Conservation (phyloP, 2,797 vertebrate species). For the Fundulus diaphanus region DNA sequence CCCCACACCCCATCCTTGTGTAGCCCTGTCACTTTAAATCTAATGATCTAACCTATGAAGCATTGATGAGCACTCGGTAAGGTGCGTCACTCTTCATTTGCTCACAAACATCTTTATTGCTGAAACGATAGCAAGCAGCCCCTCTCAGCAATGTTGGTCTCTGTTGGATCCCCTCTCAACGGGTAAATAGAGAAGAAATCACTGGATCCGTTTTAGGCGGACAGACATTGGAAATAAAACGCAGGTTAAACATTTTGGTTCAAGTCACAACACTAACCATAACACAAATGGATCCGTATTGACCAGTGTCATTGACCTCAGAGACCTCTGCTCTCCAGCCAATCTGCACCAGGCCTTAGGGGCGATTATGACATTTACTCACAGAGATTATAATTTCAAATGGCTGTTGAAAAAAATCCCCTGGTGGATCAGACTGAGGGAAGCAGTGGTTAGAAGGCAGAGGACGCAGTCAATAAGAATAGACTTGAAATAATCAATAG, state of each 20-base stretch:
- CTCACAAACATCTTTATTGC: slow-evolving; percentile 26
- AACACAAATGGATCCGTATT: slow-evolving; percentile 79
- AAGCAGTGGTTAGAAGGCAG: slow-evolving; percentile 62
- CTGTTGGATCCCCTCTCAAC: slow-evolving; percentile 29
- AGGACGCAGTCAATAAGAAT: slow-evolving; percentile 80
- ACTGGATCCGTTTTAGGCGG: slow-evolving; percentile 1
- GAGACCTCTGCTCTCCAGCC: slow-evolving; percentile 79
- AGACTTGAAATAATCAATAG: slow-evolving; percentile 87
- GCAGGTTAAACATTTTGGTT: slow-evolving; percentile 49
- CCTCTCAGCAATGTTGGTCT: slow-evolving; percentile 41
- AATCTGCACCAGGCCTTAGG: slow-evolving; percentile 79
- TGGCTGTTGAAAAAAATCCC: slow-evolving; percentile 84
- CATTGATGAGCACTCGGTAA: slow-evolving; percentile 77
- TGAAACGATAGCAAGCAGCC: slow-evolving; percentile 56
- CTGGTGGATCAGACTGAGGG: slow-evolving; percentile 67
- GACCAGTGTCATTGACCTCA: slow-evolving; percentile 77
- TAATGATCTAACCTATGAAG: slow-evolving; percentile 83
- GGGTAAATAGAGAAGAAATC: slow-evolving; percentile 22
- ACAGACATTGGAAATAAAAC: slow-evolving; percentile 10
- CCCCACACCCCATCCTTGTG: slow-evolving; percentile 76
- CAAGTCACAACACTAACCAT: slow-evolving; percentile 44
- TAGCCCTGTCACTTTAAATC: slow-evolving; percentile 82
- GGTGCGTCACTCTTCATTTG: slow-evolving; percentile 76
- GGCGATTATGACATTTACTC: slow-evolving; percentile 88
- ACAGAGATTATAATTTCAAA: slow-evolving; percentile 88